These are phyloP conservation scores for Leucoraja ocellata DNA, from an alignment of 2,797 vertebrate species.

Conservation along the genomic window DNA sequence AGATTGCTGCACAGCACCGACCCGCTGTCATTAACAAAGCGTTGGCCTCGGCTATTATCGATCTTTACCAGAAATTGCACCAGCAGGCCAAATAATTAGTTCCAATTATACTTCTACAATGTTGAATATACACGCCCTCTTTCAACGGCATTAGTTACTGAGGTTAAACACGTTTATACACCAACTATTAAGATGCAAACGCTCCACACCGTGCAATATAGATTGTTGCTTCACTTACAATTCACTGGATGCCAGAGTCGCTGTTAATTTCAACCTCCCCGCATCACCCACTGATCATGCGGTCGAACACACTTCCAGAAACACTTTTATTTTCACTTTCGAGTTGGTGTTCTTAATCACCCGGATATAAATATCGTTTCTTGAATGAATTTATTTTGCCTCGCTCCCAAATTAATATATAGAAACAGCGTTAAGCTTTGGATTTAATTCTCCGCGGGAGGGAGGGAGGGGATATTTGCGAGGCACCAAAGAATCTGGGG, in stretches of 20 bases:
- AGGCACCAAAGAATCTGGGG: neutral
- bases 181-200: neutral
- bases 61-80: neutral
- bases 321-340: constrained; percentile 29
- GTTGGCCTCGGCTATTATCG: neutral
- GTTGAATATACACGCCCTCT: neutral
- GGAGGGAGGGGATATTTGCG: neutral
- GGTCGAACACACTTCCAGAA: neutral
- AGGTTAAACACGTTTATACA: neutral
- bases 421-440: neutral
- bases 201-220: neutral
- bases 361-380: neutral
- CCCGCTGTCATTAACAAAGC: no score
- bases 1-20: no score
- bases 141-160: no score
- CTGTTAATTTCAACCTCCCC: no score
- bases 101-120: neutral
- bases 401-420: neutral
- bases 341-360: neutral
- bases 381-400: neutral
- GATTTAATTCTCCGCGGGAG: neutral
- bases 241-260: neutral
- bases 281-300: neutral
- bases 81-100: neutral
- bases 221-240: neutral